These are phyloP conservation scores for Morelia viridis DNA, from an alignment of 2,797 vertebrate species.

Conservation along the genomic window DNA sequence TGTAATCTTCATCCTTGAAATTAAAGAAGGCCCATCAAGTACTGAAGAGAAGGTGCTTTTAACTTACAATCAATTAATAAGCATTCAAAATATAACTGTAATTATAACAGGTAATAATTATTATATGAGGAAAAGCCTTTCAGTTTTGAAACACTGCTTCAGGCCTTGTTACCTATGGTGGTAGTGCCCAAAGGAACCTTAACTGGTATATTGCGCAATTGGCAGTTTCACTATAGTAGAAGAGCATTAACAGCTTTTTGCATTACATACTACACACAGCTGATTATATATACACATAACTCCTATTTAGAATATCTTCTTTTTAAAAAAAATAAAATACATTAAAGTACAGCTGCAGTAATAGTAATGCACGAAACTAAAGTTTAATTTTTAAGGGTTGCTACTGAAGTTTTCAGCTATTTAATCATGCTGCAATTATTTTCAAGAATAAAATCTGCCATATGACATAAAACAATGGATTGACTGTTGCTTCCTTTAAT, in stretches of 20 bases:
- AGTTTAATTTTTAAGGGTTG: neutral
- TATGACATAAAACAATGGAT: neutral
- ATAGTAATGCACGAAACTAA: neutral
- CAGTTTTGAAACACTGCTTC: neutral
- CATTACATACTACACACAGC: neutral
- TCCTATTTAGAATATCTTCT: neutral
- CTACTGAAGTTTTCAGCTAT: neutral
- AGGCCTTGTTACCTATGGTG: neutral
- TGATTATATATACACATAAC: neutral
- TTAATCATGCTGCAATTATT: neutral
- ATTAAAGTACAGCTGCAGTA: neutral
- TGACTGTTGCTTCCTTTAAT: neutral
- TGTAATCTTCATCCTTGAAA: neutral
- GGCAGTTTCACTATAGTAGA: neutral
- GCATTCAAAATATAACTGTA: neutral
- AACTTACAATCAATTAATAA: neutral
- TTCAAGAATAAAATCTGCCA: neutral
- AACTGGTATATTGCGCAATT: neutral
- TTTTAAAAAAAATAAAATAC: neutral
- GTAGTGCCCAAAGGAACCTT: neutral
- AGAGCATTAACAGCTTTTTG: neutral
- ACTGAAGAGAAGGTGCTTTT: neutral
- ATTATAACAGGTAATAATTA: neutral
- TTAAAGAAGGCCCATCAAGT: neutral
- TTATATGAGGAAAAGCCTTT: neutral